These are phyloP conservation scores for Leptatherina wallacei DNA, from an alignment of 2,797 vertebrate species.

Conservation along the genomic window DNA sequence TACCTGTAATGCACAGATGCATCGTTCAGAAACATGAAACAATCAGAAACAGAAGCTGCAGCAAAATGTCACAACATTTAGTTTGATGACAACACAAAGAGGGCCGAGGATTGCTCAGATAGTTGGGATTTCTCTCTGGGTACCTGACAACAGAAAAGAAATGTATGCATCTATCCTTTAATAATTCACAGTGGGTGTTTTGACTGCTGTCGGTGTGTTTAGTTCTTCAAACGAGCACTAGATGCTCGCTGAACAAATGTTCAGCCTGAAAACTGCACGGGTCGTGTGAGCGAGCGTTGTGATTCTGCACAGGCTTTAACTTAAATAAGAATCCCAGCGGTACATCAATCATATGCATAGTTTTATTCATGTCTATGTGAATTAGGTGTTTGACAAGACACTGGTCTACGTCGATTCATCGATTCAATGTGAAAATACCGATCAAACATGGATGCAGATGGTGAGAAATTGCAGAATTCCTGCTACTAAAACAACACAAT, in stretches of 20 bases:
- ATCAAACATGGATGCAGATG: too few relatives aligned
- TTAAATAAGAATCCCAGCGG: too few relatives aligned
- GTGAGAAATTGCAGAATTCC: too few relatives aligned
- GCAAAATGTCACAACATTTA: background rate
- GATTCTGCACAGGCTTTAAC: too few relatives aligned
- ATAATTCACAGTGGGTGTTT: background rate
- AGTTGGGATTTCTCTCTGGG: background rate
- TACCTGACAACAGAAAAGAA: background rate
- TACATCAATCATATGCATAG: too few relatives aligned
- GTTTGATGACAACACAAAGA: background rate
- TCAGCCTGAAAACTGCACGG: background rate
- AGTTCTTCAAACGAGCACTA: slow-evolving; percentile 2
- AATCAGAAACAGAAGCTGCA: background rate
- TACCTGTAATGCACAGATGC: background rate
- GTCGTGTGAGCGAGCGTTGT: too few relatives aligned
- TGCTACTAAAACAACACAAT: too few relatives aligned
- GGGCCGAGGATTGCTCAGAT: background rate
- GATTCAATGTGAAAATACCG: too few relatives aligned
- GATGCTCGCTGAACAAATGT: background rate
- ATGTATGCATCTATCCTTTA: background rate
- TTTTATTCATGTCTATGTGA: too few relatives aligned
- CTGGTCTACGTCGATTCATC: too few relatives aligned
- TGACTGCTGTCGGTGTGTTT: slow-evolving; percentile 5
- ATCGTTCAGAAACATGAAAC: background rate
- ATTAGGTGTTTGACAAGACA: too few relatives aligned